phyloP scores from a whole-genome alignment of 2,797 vertebrate genomes.

The Anguilla pacifica region DNA sequence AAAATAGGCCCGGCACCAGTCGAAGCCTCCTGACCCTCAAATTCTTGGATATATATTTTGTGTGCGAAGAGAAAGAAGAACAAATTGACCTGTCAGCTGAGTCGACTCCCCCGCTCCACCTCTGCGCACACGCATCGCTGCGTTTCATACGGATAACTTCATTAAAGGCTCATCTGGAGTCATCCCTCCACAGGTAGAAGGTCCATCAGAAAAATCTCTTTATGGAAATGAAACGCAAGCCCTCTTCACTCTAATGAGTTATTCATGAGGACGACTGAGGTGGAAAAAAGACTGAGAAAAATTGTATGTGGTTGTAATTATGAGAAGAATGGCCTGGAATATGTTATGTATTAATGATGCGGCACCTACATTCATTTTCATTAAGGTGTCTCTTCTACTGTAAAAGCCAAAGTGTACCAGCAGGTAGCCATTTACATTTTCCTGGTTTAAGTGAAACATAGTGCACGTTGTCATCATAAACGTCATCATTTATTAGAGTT shows the following conservation, averaged over 20 bases:
- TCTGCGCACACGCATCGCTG: neutral
- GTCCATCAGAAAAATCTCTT: conserved; percentile 2
- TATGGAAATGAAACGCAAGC: neutral
- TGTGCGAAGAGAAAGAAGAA: neutral
- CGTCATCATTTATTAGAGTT: neutral
- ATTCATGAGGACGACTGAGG: conserved; percentile 15
- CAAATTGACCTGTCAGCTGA: conserved; percentile 16
- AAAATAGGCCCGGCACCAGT: neutral
- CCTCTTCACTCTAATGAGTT: conserved; percentile 14
- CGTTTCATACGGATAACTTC: neutral
- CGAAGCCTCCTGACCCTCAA: neutral
- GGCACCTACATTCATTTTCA: neutral
- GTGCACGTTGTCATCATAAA: neutral
- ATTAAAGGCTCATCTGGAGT: conserved; percentile 5
- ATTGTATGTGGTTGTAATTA: neutral
- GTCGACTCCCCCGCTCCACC: neutral
- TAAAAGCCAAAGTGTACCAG: conserved; percentile 15
- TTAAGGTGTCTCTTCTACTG: neutral
- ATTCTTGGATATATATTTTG: neutral
- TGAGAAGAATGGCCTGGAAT: conserved; percentile 9
- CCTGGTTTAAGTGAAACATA: conserved; percentile 1
- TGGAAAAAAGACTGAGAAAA: neutral
- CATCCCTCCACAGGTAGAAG: neutral
- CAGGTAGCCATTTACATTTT: conserved; percentile 4
- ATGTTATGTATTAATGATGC: conserved; percentile 6